A percentile compares a stretch with the other conserved stretches of the same genome.
phyloP scores from a whole-genome alignment of 2,797 vertebrate genomes.

The Rhinoraja longicauda region DNA sequence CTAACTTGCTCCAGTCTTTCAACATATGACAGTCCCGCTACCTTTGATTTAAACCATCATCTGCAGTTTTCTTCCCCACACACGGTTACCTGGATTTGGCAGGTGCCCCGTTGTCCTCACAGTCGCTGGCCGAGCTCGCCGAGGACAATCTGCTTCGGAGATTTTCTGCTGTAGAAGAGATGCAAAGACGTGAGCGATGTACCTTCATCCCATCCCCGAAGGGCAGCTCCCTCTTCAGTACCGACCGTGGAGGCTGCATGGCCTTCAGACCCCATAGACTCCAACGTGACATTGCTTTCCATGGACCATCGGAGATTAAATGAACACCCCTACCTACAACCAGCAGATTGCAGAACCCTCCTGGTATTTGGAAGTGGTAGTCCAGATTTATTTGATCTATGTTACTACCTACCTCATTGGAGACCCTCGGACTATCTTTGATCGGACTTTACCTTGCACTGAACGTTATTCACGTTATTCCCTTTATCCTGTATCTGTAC shows the following conservation, averaged over 20 bases:
- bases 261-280: background rate
- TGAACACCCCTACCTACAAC: background rate
- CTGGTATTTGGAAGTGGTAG: background rate
- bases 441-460: too few species aligned
- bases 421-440: too few species aligned
- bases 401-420: too few species aligned
- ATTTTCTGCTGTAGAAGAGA: slow-evolving; percentile 62
- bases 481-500: too few species aligned
- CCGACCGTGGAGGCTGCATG: background rate
- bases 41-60: too few species aligned
- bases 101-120: slow-evolving; percentile 63
- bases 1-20: too few species aligned
- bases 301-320: background rate
- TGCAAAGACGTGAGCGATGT: background rate
- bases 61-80: too few species aligned
- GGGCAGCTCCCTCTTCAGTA: background rate
- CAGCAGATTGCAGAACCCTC: background rate
- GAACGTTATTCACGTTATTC: too few species aligned
- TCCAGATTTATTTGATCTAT: background rate
- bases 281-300: background rate
- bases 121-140: slow-evolving; percentile 67
- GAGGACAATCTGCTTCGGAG: slow-evolving; percentile 73
- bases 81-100: slow-evolving; percentile 56
- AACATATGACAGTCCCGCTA: too few species aligned
- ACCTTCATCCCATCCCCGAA: too few species aligned